Evolutionary conservation across 2,888 invertebrate species (phyloP), one percentile per base, ranked within the genome.

Genomic region (Phania funesta): DNA sequence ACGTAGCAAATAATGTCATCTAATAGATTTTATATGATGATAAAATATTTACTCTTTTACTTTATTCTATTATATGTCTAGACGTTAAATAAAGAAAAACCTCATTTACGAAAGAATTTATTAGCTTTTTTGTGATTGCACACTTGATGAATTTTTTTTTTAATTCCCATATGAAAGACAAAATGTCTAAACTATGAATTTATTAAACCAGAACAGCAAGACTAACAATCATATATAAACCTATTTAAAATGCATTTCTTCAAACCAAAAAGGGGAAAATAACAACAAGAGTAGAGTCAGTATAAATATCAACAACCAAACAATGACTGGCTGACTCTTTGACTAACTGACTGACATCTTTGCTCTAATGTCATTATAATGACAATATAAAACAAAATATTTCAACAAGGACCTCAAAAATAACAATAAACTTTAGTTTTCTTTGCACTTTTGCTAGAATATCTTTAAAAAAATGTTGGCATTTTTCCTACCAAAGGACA

Each of bases 61-160:
- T 64, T 74, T 44, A 44, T 65, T 26, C 20, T 24, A 64, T 64
- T 64, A 18, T 44, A 74, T 24, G 64, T 74, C 64, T 74, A 74
- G 64, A 74, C 74, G 16, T 44, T 46, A 54, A 32, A 54, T 32
- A 22, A 73, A 62, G 44, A 54, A 41, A 41, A 3, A 29, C 6
- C 29, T 41, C n/a, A n/a, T 18, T 38, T 26, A 20, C 32, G 6
- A n/a, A 16, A 50, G 44, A 8, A 16, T 20, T 54, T 26, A n/a
- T 52, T 44, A 20, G 9, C 1, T 20, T 11, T 20, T 16, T 24
- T 44, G 13, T 22, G 20, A 18, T 38, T 6, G 20, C 9, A 1
- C 48, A n/a, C 22, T 32, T 32, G 11, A 4, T 4, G 8, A 11
- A 46, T 5, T 24, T 24, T 41, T 16, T 4, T 1, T 22, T 20